Base-by-base conservation (phyloP, 2,888 invertebrate species). In the Lycaena phlaeas region DNA sequence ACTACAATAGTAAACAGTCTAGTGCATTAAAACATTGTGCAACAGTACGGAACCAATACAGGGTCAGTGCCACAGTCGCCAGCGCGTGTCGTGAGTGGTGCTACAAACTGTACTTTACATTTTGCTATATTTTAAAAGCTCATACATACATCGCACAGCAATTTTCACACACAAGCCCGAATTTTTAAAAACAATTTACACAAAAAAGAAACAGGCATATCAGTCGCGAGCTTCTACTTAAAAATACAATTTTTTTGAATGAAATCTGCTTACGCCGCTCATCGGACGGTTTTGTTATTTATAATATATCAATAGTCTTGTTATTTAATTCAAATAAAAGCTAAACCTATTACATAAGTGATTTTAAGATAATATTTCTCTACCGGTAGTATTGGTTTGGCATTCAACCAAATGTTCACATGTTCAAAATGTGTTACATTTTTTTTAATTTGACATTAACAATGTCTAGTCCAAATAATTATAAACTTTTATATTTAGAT, bases 21-120 rank as follows among this genome's bases (percentile, higher is more conserved):
- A 31, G 39, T 50, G 50, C 50, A 57, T 57, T 51, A 56, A 52
- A 52, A 58, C 54, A 59, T 58, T 66, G 68, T 64, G 64, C 69
- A 68, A 49, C 63, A 63, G 65, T 56, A 59, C 56, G 75, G 67
- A 76, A 76, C 75, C 52, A 50, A 38, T 41, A 45, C 66, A 71
- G 71, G 75, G 73, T 75, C 75, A 74, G 67, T 73, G 73, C 64
- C 69, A 62, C 59, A 64, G 54, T 51, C 68, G 62, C 53, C 61
- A 56, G 68, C 62, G 71, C 70, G 64, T 75, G 61, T 54, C 64
- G 52, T 48, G 43, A 25, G 31, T n/a, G n/a, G n/a, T n/a, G n/a
- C 29, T 22, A 34, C 34, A 3, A 29, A 22, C 12, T 11, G 18
- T 27, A n/a, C 12, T 11, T 11, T 27, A n/a, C n/a, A 11, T 18